Percentiles rank a stretch among this genome's conserved stretches.
Conservation (phyloP, 2,797 vertebrate genomes). For the Rachycentron canadum region DNA sequence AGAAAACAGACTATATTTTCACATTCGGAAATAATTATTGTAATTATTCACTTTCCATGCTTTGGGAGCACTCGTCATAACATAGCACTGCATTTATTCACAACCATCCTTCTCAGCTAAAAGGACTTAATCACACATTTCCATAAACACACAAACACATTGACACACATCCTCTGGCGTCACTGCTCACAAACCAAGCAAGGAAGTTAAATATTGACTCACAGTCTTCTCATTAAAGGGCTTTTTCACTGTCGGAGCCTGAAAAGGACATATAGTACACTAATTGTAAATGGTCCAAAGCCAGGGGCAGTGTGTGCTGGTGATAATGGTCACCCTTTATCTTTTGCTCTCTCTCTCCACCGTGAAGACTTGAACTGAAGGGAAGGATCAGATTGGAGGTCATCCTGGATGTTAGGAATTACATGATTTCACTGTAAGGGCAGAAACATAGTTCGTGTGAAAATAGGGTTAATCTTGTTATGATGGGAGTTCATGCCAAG, state of each 20-base stretch:
- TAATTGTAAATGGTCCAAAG: conserved; percentile 48
- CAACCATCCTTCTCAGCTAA: conserved; percentile 52
- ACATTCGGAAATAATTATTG: conserved; percentile 36
- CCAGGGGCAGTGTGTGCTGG: conserved; percentile 17
- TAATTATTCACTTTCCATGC: conserved; percentile 52
- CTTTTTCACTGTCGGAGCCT: conserved; percentile 50
- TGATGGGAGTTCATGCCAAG: conserved; percentile 69
- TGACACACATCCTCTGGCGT: conserved; percentile 65
- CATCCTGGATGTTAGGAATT: conserved; percentile 61
- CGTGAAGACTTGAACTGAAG: conserved; percentile 21
- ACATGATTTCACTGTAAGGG: conserved; percentile 58
- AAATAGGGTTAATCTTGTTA: conserved; percentile 81
- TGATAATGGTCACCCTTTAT: conserved; percentile 51
- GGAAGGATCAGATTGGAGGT: conserved; percentile 62
- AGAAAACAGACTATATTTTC: conserved; percentile 40
- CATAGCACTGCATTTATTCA: conserved; percentile 58
- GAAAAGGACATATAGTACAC: conserved; percentile 47
- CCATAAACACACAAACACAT: conserved; percentile 76
- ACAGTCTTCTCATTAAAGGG: conserved; percentile 64
- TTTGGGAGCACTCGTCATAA: conserved; percentile 57
- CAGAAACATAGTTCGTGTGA: conserved; percentile 58
- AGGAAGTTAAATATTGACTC: conserved; percentile 75
- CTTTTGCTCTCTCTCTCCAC: not conserved
- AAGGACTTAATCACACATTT: conserved; percentile 69
- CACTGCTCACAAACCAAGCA: conserved; percentile 44